Base-by-base conservation (phyloP, 2,888 invertebrate species). In the Limnephilus marmoratus region DNA sequence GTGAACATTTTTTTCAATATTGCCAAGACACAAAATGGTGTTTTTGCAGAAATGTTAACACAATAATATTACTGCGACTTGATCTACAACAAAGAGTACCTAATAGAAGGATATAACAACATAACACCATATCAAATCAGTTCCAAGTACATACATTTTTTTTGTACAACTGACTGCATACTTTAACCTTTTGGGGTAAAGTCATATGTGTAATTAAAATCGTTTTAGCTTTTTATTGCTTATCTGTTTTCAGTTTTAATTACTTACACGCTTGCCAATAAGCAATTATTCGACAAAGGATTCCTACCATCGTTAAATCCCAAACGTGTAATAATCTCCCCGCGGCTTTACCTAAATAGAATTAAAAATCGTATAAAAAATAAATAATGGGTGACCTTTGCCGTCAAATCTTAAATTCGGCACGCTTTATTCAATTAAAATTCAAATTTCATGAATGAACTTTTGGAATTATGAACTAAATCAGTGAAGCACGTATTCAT, bases 381-480 rank as follows among this genome's bases (percentile, higher is more conserved):
- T 83, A 85, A 85, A 53, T 24, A 68, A 24, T n/a, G 24, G 68
- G 68, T 24, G 4, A 68, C 68, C 68, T 68, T 68, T 68, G 68
- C 68, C 3, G n/a, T 68, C 68, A 68, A 68, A 68, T 68, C 24
- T 68, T 45, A 86, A 24, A 86, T 45, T 45, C 86, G 41, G 29
- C 49, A 11, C n/a, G 41, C n/a, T 86, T 37, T 37, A 37, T 83
- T 37, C 83, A 83, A 83, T 83, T 83, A 83, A 83, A 83, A 34
- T 83, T 15, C 37, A 68, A 9, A 68, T 83, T 83, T 37, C 83
- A 37, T 83, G 37, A 83, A 83, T 83, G 83, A 86, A 49, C 86
- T 29, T 49, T 86, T 45, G n/a, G 45, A 86, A 18, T n/a, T 68
- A 49, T 86, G 86, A 49, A 86, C 45, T 49, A 86, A 86, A 86